Base-by-base conservation (phyloP, 2,888 invertebrate species). In the Drosophila picticornis region DNA sequence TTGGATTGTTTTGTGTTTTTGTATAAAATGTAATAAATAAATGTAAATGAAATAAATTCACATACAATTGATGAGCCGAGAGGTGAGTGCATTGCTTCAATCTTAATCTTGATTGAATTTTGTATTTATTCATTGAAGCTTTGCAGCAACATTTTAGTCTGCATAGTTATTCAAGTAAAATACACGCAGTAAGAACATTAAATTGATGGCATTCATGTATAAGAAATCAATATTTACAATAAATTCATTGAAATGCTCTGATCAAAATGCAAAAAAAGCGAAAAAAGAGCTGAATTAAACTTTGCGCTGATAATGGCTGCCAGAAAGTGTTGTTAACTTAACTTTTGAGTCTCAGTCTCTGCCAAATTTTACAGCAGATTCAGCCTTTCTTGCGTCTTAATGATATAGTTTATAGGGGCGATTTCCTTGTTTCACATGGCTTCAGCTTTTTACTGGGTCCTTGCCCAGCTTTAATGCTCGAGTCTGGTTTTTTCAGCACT, bases 311-410 rank as follows among this genome's bases (percentile, higher is more conserved):
- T 50, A 50, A 19, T 29, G 10, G 19, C 13, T 10, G 25, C n/a
- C 4, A 32, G 36, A n/a, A 6, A 10, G 22, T 9, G 11, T 6
- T 43, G 10, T 19, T 43, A 36, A 43, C 22, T 27, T 2, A 34
- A 32, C 34, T 6, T 16, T 51, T n/a, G 2, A 16, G 4, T 9
- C 7, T 50, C 25, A 2, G 5, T 16, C 10, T 52, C 56, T 10
- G 29, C 43, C 56, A 77, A 73, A 11, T 55, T 38, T n/a, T 62
- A 48, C 0, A 64, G 73, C 10, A 77, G 32, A 52, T 59, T 68
- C 0, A 77, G 46, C 2, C 60, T 77, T n/a, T 31, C 19, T 0
- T 3, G 25, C 2, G 27, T 7, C 1, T 32, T 25, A 16, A 34
- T 65, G 7, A 29, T 7, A 22, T 22, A 2, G 10, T 29, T 32